Base-by-base conservation (phyloP, 2,888 invertebrate species). In the Ceramica pisi region DNA sequence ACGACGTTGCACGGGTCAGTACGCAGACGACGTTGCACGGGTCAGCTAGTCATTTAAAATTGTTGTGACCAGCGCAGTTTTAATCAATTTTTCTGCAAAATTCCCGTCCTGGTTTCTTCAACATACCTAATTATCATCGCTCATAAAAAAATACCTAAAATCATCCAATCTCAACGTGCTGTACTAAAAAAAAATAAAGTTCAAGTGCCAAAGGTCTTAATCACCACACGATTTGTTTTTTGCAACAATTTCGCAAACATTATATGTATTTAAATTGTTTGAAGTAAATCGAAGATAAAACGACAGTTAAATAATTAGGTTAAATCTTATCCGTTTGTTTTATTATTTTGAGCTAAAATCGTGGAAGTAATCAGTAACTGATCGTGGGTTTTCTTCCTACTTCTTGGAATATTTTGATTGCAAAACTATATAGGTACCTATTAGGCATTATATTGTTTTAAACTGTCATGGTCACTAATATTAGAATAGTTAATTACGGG, bases 321-420 rank as follows among this genome's bases (percentile, higher is more conserved):
- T 63, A 75, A 53, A 7, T 78, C 48, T 78, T 75, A 75, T 78
- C 79, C 62, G 16, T 4, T 56, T 75, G 62, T 75, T 75, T 71
- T 23, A 59, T 44, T n/a, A 51, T 26, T 48, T 48, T 63, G 72
- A 23, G 50, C 21, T 41, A 41, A 59, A 77, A 71, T 53, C 4
- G 31, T 57, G 8, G n/a, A 41, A 63, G 10, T 53, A 60, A 59
- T 68, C 53, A 55, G 41, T 12, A n/a, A n/a, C n/a, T 19, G 14
- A 57, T 57, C 44, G 5, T 10, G n/a, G 59, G n/a, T 23, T 21
- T n/a, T 62, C 51, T 71, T 71, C 51, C 41, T 56, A 21, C 35
- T 74, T 56, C 44, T 21, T 78, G 55, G 44, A 70, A 61, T 61
- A 60, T 67, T 44, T 38, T 46, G 46, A 2, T 41, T 16, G 41